Conservation (phyloP, 2,113 vertebrate genomes). For the Brachyhypopomus occidentalis region DNA sequence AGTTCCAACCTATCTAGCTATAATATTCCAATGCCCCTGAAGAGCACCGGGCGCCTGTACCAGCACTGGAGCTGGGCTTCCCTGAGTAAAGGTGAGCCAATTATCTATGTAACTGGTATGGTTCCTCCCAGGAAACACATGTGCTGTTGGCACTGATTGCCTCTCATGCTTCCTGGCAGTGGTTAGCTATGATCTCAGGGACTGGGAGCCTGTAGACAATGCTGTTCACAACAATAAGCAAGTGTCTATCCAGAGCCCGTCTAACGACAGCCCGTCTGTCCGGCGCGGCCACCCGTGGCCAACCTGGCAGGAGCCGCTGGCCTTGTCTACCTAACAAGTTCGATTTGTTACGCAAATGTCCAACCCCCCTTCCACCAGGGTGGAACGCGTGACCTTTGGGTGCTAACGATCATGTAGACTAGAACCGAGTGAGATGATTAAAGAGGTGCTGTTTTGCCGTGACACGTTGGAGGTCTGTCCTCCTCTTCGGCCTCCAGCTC, state of each 20-base stretch:
- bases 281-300: constrained; percentile 29
- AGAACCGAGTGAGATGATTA: constrained; percentile 27
- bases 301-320: constrained; percentile 33
- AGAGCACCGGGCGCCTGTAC: background rate
- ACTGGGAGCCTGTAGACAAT: constrained; percentile 46
- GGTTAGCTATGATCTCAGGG: constrained; percentile 17
- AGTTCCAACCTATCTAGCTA: too few relatives aligned
- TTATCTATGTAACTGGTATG: too few relatives aligned
- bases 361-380: constrained; percentile 30
- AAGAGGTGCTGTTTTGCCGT: constrained; percentile 43
- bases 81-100: too few relatives aligned
- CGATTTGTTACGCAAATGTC: constrained; percentile 40
- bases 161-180: constrained; percentile 1
- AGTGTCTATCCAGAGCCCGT: constrained; percentile 21
- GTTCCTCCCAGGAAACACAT: background rate
- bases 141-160: background rate
- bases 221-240: constrained; percentile 51
- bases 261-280: constrained; percentile 53
- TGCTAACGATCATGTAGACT: constrained; percentile 51
- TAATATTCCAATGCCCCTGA: too few relatives aligned
- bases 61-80: background rate
- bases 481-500: constrained; percentile 32
- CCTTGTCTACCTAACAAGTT: constrained; percentile 46
- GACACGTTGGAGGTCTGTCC: constrained; percentile 8
- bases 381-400: constrained; percentile 48